Evolutionary conservation across 1,140 invertebrate species (phyloP), one percentile per base, ranked within the genome.

Genomic region (Neuroterus valhalla): DNA sequence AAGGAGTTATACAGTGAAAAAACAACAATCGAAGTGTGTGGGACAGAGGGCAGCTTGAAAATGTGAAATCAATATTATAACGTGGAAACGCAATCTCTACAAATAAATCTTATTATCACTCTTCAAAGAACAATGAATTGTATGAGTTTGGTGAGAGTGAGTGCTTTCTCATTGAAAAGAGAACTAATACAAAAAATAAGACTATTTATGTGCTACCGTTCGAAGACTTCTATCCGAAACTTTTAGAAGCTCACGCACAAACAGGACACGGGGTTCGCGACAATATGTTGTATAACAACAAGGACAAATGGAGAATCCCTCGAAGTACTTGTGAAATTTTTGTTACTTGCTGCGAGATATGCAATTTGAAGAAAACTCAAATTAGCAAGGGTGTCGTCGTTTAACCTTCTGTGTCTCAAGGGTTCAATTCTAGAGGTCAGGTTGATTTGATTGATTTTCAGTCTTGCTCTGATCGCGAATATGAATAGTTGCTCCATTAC

Each of bases 401-500:
- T 6, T 76, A 78, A 50, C 77, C 78, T n/a, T 73, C 82, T n/a
- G 0, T 81, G 38, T 66, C 70, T 8, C 69, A 68, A 15, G 72
- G 78, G 62, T 71, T 77, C 10, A 83, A 83, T 77, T 42, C 14
- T n/a, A 72, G 81, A 52, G 83, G 79, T 68, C 83, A 87, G 77
- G 72, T 85, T 12, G 83, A 88, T 73, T 68, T 86, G n/a, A 84
- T 85, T 19, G 80, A 86, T 68, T 62, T 81, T 17, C 86, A 87
- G 71, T 77, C 80, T 48, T 71, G 75, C n/a, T 76, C 85, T 38
- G 83, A 86, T 80, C 78, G 77, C 44, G 71, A 83, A 5, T 87
- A 62, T 68, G 84, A 85, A 68, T 89, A 76, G 70, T 68, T 89
- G 67, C 23, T 89, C 8, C 78, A 88, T 10, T 91, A 90, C 44